phyloP scores from a whole-genome alignment of 53 echinoderm and acorn worm species.

The Astropecten irregularis region DNA sequence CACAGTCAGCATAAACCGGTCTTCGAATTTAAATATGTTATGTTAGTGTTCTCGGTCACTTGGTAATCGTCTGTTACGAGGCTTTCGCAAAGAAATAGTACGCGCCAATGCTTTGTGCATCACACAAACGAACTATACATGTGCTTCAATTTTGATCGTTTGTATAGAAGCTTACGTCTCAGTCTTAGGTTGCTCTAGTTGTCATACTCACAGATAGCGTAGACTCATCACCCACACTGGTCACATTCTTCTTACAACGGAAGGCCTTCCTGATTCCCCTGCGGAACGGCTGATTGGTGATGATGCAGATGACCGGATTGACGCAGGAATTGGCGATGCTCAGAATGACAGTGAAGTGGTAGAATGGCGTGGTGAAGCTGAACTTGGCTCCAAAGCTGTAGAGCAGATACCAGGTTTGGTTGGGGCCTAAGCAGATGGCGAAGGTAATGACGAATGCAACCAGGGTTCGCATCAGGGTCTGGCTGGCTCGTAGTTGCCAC shows the following conservation, averaged over 20 bases:
- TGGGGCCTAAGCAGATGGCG: slow-evolving; percentile 35
- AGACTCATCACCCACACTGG: background rate
- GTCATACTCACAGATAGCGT: background rate
- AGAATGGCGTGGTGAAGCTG: background rate
- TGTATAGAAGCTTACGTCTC: no score
- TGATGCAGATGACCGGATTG: slow-evolving; percentile 36
- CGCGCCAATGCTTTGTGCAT: no score
- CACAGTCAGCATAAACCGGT: no score
- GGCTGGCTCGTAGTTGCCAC: slow-evolving; percentile 14
- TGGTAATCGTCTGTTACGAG: no score
- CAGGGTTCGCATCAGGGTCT: slow-evolving; percentile 29
- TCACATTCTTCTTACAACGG: background rate
- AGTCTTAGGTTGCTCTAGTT: no score
- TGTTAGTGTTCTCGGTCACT: no score
- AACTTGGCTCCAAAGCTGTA: slow-evolving; percentile 13
- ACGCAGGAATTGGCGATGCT: slow-evolving; percentile 34
- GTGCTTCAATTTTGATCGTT: no score
- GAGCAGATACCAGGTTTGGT: slow-evolving; percentile 29
- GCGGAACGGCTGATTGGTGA: slow-evolving; percentile 37
- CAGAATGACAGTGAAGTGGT: slow-evolving; percentile 32
- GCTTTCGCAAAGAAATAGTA: no score
- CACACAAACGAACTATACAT: no score
- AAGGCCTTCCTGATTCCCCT: slow-evolving; percentile 20
- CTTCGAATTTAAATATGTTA: no score
- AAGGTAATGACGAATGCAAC: slow-evolving; percentile 27